Evolutionary conservation across 1,140 invertebrate genomes (phyloP).

Genomic region (Brachionus rotundiformis): DNA sequence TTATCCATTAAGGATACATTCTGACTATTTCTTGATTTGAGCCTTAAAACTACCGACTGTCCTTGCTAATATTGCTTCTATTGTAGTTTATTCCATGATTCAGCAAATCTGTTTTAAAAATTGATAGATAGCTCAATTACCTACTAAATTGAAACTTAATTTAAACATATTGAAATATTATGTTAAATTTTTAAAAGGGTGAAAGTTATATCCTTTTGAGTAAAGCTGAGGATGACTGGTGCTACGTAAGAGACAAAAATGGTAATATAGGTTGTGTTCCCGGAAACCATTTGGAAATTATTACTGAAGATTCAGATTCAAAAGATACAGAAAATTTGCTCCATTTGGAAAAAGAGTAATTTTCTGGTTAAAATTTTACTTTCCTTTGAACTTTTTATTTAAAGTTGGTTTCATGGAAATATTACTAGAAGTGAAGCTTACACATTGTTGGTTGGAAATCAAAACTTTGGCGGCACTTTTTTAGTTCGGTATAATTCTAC

Average conservation of each 20-base stretch:
- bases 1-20: too few species aligned
- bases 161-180: too few species aligned
- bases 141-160: too few species aligned
- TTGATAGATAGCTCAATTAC: too few species aligned
- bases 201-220: slow-evolving; percentile 17
- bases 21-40: too few species aligned
- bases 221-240: not conserved
- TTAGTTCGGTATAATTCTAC: slow-evolving; percentile 33
- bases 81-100: too few species aligned
- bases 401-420: slow-evolving; percentile 50
- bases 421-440: slow-evolving; percentile 47
- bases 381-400: not conserved
- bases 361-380: not conserved
- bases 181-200: too few species aligned
- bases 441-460: slow-evolving; percentile 11
- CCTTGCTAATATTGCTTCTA: too few species aligned
- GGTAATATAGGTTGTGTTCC: slow-evolving; percentile 12
- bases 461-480: slow-evolving; percentile 12
- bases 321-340: not conserved
- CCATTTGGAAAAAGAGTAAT: not conserved
- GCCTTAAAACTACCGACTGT: too few species aligned
- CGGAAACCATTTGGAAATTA: not conserved
- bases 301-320: not conserved
- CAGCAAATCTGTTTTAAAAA: too few species aligned
- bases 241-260: slow-evolving; percentile 2